Evolutionary conservation across 2,797 vertebrate species (phyloP).

Genomic region (Epinephelus awoara): DNA sequence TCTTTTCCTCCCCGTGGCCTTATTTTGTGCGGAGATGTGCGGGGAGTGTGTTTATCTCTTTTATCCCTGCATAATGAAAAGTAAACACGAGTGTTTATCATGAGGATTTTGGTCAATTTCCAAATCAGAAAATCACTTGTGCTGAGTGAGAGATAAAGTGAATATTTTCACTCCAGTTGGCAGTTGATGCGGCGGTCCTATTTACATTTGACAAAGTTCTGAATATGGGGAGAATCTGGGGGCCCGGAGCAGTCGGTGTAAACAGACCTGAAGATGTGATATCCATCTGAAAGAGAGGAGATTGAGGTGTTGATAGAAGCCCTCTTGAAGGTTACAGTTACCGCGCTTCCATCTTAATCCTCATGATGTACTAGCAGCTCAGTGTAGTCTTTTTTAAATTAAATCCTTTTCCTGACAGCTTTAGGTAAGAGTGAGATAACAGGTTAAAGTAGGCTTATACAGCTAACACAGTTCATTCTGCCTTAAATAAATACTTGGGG

Average conservation of each 20-base stretch:
- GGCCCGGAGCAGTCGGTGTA: background rate
- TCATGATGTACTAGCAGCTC: background rate
- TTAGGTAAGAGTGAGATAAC: background rate
- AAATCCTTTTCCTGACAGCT: background rate
- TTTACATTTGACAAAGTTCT: conserved; percentile 13
- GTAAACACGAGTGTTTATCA: conserved; percentile 49
- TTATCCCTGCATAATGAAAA: conserved; percentile 50
- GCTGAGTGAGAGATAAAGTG: conserved; percentile 27
- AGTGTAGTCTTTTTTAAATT: background rate
- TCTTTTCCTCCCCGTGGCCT: conserved; percentile 35
- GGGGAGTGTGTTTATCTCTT: conserved; percentile 42
- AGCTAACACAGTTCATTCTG: background rate
- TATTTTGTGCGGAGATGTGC: conserved; percentile 39
- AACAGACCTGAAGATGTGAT: background rate
- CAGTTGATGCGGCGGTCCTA: background rate
- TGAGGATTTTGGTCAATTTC: conserved; percentile 40
- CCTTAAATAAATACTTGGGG: background rate
- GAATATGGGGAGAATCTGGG: background rate
- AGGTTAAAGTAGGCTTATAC: background rate
- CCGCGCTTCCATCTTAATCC: background rate
- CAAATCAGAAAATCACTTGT: conserved; percentile 24
- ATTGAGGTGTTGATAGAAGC: background rate
- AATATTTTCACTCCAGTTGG: conserved; percentile 15
- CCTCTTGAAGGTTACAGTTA: background rate
- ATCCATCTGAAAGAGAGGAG: background rate